phyloP scores from a whole-genome alignment of 2,797 vertebrate species.

The Sebastes vulpes region DNA sequence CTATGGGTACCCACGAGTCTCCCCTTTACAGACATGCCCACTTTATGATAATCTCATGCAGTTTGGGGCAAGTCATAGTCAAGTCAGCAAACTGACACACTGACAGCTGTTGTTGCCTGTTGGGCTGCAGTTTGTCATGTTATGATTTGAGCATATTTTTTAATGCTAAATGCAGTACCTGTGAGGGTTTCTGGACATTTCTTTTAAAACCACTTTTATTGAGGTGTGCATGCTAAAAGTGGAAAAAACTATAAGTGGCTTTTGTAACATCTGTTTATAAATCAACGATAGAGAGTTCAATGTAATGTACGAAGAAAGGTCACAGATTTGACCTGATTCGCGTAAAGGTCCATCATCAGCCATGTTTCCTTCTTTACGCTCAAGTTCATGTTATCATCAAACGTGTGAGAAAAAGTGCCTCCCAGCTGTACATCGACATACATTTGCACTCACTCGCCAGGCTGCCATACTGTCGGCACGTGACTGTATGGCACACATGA shows the following conservation, averaged over 20 bases:
- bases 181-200: too few species aligned
- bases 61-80: too few species aligned
- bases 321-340: too few species aligned
- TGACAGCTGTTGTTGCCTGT: too few species aligned
- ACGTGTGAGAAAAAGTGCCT: background rate
- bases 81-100: too few species aligned
- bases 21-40: too few species aligned
- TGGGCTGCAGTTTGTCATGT: too few species aligned
- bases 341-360: background rate
- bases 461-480: constrained; percentile 17
- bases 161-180: too few species aligned
- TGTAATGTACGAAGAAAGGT: too few species aligned
- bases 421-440: background rate
- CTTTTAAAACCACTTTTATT: background rate
- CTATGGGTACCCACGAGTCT: too few species aligned
- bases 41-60: too few species aligned
- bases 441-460: background rate
- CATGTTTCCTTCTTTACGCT: background rate
- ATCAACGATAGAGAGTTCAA: background rate
- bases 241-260: background rate
- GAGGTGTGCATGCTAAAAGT: background rate
- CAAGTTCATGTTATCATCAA: background rate
- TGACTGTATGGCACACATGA: constrained; percentile 28
- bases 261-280: background rate
- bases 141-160: too few species aligned